Conservation (phyloP, 2,888 invertebrate species). For the Eupithecia pulchellata region DNA sequence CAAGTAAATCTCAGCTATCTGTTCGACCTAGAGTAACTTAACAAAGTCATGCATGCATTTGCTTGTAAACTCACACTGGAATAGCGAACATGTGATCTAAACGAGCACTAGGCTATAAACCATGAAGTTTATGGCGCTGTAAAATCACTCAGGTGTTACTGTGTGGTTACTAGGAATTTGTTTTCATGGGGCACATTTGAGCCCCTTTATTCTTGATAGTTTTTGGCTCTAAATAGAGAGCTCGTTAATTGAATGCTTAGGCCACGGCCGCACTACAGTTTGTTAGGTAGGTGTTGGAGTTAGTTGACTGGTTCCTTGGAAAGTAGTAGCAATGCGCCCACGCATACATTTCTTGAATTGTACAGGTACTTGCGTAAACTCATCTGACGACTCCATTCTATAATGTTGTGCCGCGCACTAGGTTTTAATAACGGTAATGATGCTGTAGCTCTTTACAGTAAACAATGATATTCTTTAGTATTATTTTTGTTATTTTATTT, state of each 20-base stretch:
- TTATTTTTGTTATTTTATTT: too few relatives aligned
- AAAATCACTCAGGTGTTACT: constrained; percentile 22
- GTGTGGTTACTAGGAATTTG: neutral
- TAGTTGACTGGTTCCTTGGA: neutral
- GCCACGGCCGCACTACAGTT: neutral
- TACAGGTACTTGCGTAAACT: too few relatives aligned
- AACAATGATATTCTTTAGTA: too few relatives aligned
- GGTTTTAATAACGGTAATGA: too few relatives aligned
- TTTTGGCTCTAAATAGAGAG: neutral
- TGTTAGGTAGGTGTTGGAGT: neutral
- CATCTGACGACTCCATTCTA: too few relatives aligned
- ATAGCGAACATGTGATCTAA: constrained; percentile 47
- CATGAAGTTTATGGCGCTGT: constrained; percentile 26
- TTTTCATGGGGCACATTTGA: neutral
- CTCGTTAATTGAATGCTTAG: neutral
- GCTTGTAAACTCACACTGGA: constrained; percentile 52
- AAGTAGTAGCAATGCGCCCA: too few relatives aligned
- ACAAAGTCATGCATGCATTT: constrained; percentile 63
- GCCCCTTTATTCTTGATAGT: neutral
- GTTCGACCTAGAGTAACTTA: constrained; percentile 61
- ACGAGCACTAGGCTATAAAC: constrained; percentile 22
- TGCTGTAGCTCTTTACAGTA: too few relatives aligned
- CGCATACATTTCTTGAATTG: too few relatives aligned
- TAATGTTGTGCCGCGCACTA: too few relatives aligned
- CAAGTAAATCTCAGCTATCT: constrained; percentile 62